Evolutionary conservation across 2,888 invertebrate species (phyloP).

Genomic region (Tetropium fuscum): DNA sequence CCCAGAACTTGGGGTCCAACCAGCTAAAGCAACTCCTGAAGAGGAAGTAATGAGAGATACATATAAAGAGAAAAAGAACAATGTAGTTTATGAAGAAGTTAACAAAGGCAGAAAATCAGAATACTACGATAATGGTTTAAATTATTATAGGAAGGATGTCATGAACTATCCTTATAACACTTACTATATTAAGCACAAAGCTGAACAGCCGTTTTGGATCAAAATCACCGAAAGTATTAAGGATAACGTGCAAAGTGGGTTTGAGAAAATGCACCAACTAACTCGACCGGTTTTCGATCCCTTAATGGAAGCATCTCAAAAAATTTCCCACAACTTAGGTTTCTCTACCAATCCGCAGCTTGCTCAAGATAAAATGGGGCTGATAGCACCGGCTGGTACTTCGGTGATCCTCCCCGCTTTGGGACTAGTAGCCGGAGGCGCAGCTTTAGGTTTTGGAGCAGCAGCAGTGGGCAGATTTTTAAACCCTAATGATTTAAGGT

Average conservation of each 20-base stretch:
- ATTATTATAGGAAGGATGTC: slow-evolving; percentile 69
- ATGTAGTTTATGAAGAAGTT: slow-evolving; percentile 61
- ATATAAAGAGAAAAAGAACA: slow-evolving; percentile 47
- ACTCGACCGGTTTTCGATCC: slow-evolving; percentile 79
- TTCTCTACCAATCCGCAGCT: slow-evolving; percentile 66
- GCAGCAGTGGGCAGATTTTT: slow-evolving; percentile 81
- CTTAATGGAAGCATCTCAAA: slow-evolving; percentile 82
- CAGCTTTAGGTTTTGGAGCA: slow-evolving; percentile 82
- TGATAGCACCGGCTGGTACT: slow-evolving; percentile 68
- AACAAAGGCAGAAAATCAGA: slow-evolving; percentile 61
- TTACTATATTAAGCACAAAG: slow-evolving; percentile 73
- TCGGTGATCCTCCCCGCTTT: slow-evolving; percentile 80
- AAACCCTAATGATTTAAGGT: slow-evolving; percentile 57
- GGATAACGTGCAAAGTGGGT: slow-evolving; percentile 78
- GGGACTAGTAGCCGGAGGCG: slow-evolving; percentile 85
- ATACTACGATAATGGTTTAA: slow-evolving; percentile 62
- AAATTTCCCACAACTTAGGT: slow-evolving; percentile 82
- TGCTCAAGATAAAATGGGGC: slow-evolving; percentile 76
- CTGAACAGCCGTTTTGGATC: slow-evolving; percentile 78
- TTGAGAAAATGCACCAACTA: slow-evolving; percentile 76
- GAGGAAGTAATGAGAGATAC: slow-evolving; percentile 49
- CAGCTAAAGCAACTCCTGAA: slow-evolving; percentile 72
- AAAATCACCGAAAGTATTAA: slow-evolving; percentile 79
- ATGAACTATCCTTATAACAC: slow-evolving; percentile 70
- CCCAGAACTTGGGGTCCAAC: slow-evolving; percentile 82